Evolutionary conservation across 2,113 vertebrate species (phyloP).

Genomic region (Ginglymostoma cirratum): DNA sequence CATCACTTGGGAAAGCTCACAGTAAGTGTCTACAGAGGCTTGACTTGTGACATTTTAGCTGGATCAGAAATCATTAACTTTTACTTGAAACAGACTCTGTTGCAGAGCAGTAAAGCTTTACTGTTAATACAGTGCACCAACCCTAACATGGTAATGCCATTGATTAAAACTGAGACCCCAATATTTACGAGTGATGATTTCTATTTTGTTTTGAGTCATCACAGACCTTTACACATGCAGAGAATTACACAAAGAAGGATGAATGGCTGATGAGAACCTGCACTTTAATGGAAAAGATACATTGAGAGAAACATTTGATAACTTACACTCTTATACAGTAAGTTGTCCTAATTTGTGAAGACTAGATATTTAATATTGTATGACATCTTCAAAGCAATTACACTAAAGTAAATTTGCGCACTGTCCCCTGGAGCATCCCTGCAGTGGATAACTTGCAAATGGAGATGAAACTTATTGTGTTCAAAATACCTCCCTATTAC

Average conservation of each 20-base stretch:
- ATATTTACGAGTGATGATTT: neutral
- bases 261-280: neutral
- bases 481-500: neutral
- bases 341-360: conserved; percentile 73
- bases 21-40: neutral
- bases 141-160: neutral
- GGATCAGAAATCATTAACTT: neutral
- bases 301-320: conserved; percentile 34
- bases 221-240: neutral
- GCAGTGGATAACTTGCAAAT: conserved; percentile 70
- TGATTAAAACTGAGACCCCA: neutral
- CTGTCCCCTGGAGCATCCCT: conserved; percentile 64
- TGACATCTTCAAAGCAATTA: conserved; percentile 82
- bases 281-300: neutral
- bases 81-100: neutral
- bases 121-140: neutral
- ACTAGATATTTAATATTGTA: conserved; percentile 90
- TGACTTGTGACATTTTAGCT: neutral
- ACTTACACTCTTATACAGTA: conserved; percentile 37
- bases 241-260: neutral
- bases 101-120: neutral
- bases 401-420: conserved; percentile 88
- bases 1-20: neutral
- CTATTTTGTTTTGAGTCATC: neutral
- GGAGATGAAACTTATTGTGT: conserved; percentile 43